These are phyloP conservation scores for Allygus modestus DNA, from an alignment of 2,888 invertebrate genomes.

Conservation along the genomic window DNA sequence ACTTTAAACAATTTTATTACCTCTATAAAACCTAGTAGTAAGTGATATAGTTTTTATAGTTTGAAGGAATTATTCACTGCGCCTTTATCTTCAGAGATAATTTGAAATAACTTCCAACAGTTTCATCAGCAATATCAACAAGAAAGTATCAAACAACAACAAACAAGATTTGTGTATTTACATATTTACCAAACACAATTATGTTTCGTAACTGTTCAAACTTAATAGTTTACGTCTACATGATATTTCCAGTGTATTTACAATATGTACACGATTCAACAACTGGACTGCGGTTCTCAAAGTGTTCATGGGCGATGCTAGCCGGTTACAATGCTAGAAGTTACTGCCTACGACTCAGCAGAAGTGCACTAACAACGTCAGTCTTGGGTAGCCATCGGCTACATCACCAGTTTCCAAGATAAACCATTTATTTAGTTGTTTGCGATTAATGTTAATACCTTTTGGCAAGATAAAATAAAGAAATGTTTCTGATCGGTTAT, in stretches of 20 bases:
- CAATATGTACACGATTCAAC: slow-evolving; percentile 15
- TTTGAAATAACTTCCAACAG: neutral
- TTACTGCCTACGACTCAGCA: neutral
- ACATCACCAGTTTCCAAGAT: slow-evolving; percentile 15
- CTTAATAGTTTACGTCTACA: neutral
- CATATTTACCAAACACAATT: slow-evolving; percentile 18
- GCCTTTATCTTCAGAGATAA: no score
- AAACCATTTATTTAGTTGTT: no score
- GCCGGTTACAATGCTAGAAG: neutral
- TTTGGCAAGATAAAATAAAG: no score
- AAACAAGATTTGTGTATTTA: neutral
- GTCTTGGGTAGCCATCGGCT: slow-evolving; percentile 16
- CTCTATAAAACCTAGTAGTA: no score
- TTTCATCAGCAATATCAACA: neutral
- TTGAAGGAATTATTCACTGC: no score
- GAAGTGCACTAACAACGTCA: slow-evolving; percentile 8
- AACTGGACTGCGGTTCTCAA: neutral
- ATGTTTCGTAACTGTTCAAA: neutral
- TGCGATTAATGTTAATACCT: no score
- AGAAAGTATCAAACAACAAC: slow-evolving; percentile 5
- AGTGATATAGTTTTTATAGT: no score
- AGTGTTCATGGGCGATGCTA: slow-evolving; percentile 15
- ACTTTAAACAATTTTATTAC: no score
- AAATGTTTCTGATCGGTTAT: no score
- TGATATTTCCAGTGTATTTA: neutral